These are phyloP conservation scores for Phenganax stokvisi DNA, from an alignment of 92 coral and sea anemone genomes.

Conservation along the genomic window DNA sequence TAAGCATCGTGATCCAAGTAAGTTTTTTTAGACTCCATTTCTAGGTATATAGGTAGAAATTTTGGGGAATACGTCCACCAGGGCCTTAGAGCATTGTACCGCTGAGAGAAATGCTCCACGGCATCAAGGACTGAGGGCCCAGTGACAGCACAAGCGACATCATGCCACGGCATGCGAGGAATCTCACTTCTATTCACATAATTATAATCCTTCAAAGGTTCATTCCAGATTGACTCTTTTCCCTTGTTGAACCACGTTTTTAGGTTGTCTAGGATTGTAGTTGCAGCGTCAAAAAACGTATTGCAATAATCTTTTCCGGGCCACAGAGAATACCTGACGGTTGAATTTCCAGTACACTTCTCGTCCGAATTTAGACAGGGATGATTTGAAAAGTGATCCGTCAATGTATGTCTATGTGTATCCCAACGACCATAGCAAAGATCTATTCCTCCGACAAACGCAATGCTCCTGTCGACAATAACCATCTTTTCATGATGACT, in stretches of 20 bases:
- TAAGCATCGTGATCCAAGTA: too few relatives aligned
- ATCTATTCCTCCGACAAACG: conserved; percentile 47
- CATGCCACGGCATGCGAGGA: conserved; percentile 43
- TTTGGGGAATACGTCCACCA: conserved; percentile 30
- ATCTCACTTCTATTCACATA: conserved; percentile 21
- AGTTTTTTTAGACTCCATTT: too few relatives aligned
- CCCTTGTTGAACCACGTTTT: background rate
- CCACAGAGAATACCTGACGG: conserved; percentile 35
- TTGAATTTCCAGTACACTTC: background rate
- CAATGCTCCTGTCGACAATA: conserved; percentile 45
- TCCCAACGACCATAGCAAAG: conserved; percentile 53
- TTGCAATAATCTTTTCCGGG: conserved; percentile 42
- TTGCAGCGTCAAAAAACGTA: conserved; percentile 12
- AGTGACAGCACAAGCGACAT: conserved; percentile 13
- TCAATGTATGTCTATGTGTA: conserved; percentile 32
- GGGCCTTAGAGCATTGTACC: conserved; percentile 40
- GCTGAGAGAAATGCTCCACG: conserved; percentile 26
- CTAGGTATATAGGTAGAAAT: conserved; percentile 18
- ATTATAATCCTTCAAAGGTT: conserved; percentile 42
- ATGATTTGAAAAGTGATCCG: conserved; percentile 22
- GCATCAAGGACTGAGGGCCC: conserved; percentile 26
- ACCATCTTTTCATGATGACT: conserved; percentile 46
- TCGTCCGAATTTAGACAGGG: background rate
- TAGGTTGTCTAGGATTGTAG: too few relatives aligned
- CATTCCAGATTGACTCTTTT: conserved; percentile 26